These are phyloP conservation scores for Acipenser oxyrinchus DNA, from an alignment of 2,797 vertebrate species.

Conservation along the genomic window DNA sequence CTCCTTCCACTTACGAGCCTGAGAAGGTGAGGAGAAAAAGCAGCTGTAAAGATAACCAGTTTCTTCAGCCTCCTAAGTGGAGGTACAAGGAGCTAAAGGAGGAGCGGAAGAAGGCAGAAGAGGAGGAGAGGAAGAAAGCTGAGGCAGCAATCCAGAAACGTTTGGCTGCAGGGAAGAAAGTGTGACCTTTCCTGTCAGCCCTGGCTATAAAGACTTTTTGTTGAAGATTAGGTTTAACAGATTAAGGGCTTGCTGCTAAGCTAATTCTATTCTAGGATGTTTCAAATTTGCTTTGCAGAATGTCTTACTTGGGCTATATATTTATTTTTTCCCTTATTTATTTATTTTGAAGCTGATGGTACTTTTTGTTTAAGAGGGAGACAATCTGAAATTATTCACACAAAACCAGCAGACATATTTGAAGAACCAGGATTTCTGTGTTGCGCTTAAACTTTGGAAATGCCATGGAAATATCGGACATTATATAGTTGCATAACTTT, in stretches of 20 bases:
- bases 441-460: too few species aligned
- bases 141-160: conserved; percentile 60
- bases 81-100: conserved; percentile 91
- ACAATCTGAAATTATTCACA: conserved; percentile 21
- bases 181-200: conserved; percentile 35
- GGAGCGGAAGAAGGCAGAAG: conserved; percentile 78
- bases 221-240: not conserved
- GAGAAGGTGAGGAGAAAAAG: conserved; percentile 62
- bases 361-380: conserved; percentile 23
- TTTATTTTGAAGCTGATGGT: conserved; percentile 35
- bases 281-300: conserved; percentile 15
- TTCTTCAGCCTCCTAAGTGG: conserved; percentile 91
- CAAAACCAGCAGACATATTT: conserved; percentile 8
- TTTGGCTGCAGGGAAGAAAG: conserved; percentile 42
- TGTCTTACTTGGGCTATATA: conserved; percentile 51
- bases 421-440: too few species aligned
- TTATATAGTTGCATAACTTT: too few species aligned
- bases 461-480: too few species aligned
- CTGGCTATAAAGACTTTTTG: not conserved
- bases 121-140: conserved; percentile 66
- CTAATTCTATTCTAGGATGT: conserved; percentile 1
- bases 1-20: conserved; percentile 67
- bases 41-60: conserved; percentile 54
- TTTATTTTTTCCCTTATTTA: conserved; percentile 61
- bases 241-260: conserved; percentile 3